A percentile compares a stretch with the other conserved stretches of the same genome.
Conservation (phyloP, 2,113 vertebrate species). For the Coptodon rendalli region DNA sequence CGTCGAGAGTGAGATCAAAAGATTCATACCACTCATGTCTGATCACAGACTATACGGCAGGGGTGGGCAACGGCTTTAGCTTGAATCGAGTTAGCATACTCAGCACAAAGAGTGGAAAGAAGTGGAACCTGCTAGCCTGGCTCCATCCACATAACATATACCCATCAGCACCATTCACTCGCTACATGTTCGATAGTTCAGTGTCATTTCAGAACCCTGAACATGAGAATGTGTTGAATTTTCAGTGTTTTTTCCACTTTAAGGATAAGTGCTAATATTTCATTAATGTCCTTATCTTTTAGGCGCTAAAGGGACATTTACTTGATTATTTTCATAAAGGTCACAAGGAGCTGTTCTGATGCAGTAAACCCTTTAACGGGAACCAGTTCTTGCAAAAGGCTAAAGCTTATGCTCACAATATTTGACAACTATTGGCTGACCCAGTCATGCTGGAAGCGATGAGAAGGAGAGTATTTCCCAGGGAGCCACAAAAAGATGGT, state of each 20-base stretch:
- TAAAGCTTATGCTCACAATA: neutral
- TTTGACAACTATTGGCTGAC: neutral
- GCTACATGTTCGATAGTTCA: neutral
- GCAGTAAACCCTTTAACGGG: neutral
- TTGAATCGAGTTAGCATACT: neutral
- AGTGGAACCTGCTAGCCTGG: neutral
- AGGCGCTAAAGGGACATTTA: neutral
- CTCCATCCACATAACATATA: neutral
- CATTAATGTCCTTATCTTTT: neutral
- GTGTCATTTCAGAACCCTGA: neutral
- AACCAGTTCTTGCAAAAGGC: neutral
- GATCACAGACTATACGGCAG: accelerated
- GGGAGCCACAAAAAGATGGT: slow-evolving; percentile 14
- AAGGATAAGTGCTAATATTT: neutral
- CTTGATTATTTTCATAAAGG: neutral
- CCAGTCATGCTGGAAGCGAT: neutral
- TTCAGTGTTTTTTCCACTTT: neutral
- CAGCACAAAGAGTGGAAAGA: neutral
- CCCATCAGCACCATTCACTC: neutral
- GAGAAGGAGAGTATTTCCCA: slow-evolving; percentile 14
- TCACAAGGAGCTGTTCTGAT: neutral
- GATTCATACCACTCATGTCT: accelerated
- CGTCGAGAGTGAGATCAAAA: neutral
- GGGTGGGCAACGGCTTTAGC: neutral
- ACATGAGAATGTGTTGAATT: neutral